Evolutionary conservation across 2,113 vertebrate species (phyloP).

Genomic region (Candoia aspera): DNA sequence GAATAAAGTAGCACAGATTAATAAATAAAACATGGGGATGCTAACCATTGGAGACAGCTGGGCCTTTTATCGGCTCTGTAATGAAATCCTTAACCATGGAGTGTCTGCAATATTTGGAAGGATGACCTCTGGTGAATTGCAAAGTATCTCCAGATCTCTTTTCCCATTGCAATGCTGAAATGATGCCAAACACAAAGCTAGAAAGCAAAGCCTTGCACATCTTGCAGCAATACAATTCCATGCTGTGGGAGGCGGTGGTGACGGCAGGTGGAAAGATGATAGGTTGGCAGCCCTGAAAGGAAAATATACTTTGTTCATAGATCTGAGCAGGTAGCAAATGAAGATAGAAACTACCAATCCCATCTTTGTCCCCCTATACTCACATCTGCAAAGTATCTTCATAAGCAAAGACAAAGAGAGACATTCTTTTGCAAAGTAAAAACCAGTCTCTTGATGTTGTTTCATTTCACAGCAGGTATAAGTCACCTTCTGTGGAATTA

Average conservation of each 20-base stretch:
- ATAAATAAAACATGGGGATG: slow-evolving; percentile 65
- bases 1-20: slow-evolving; percentile 50
- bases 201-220: not conserved
- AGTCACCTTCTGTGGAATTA: not conserved
- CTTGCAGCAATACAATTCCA: not conserved
- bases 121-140: slow-evolving; percentile 39
- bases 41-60: slow-evolving; percentile 52
- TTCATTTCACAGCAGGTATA: not conserved
- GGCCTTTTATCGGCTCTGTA: slow-evolving; percentile 53
- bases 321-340: not conserved
- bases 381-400: not conserved
- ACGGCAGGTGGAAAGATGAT: accelerated
- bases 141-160: not conserved
- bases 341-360: not conserved
- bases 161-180: not conserved
- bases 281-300: not conserved
- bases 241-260: accelerated
- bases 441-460: not conserved
- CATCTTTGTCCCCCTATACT: not conserved
- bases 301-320: not conserved
- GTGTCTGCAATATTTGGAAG: slow-evolving; percentile 37
- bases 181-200: not conserved
- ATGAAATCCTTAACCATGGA: slow-evolving; percentile 55
- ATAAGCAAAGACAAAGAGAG: not conserved
- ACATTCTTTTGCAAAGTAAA: not conserved